These are phyloP conservation scores for Pseudocheirus occidentalis DNA, from an alignment of 2,797 vertebrate species.

Conservation along the genomic window DNA sequence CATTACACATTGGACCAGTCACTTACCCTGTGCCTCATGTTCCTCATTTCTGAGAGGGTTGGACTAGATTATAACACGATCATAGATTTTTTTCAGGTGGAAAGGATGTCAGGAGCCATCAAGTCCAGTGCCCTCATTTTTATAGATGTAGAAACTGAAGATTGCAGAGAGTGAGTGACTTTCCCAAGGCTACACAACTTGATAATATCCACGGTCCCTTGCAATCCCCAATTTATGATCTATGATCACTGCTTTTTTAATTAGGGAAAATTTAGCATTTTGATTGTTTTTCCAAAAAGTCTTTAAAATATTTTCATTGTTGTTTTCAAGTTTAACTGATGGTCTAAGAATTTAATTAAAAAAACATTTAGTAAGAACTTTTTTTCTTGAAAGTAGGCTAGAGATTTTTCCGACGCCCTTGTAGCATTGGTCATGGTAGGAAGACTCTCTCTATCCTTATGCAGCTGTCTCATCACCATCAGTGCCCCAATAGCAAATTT, in stretches of 20 bases:
- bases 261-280: not conserved
- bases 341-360: not conserved
- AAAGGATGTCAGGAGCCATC: not conserved
- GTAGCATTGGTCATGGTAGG: not conserved
- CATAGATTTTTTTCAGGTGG: not conserved
- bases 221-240: not conserved
- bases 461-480: not conserved
- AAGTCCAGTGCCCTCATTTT: not conserved
- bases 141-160: not conserved
- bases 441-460: not conserved
- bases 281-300: not conserved
- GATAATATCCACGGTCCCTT: not conserved
- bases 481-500: not conserved
- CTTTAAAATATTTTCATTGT: not conserved
- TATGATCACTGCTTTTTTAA: not conserved
- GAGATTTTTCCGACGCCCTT: not conserved
- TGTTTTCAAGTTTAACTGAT: not conserved
- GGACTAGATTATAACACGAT: not conserved
- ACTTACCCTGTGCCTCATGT: not conserved
- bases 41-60: not conserved
- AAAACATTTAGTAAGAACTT: not conserved
- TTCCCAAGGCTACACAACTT: not conserved
- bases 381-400: not conserved
- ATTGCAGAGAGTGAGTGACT: not conserved
- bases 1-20: too few species aligned